Base-by-base conservation (phyloP, 1,140 invertebrate genomes). In the Drosophila pachea region DNA sequence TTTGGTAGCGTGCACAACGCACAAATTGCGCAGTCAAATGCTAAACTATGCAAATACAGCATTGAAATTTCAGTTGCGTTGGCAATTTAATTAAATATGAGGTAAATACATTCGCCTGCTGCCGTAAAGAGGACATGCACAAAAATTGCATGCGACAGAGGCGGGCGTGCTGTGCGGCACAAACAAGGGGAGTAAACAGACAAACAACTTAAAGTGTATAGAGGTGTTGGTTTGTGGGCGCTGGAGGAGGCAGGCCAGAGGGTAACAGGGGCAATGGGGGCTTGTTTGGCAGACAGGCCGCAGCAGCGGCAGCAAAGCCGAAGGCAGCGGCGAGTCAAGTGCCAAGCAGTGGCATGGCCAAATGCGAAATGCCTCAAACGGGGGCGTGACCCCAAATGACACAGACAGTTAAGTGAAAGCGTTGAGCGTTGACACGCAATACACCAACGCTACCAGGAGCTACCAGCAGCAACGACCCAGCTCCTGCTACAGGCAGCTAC, bases 11-110 rank as follows among this genome's bases (percentile, higher is more conserved):
- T 56, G 36, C 47, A 29, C 6, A 16, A 35, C 31, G 47, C 47
- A 50, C 29, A 36, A 66, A 59, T 45, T 59, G 36, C 47, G 33
- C 55, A 12, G 62, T 53, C n/a, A 68, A 72, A 71, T 63, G 61
- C 63, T 84, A 67, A 79, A 76, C 65, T 68, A 70, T 76, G 73
- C 76, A 83, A 83, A 76, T 84, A 83, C 76, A 76, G 68, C 76
- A 76, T 76, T 78, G 79, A 59, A 84, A 68, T 76, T 67, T 76
- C 55, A 45, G 63, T 84, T 77, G 78, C 49, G 61, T 72, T 84
- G 66, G 73, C 59, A 79, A 78, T 83, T 83, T 74, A 79, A 86
- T 84, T 84, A 84, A 84, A 83, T 79, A 84, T 79, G 76, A 79
- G 79, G 79, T 73, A 78, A 84, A 73, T 73, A 70, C 79, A 77